Base-by-base conservation (phyloP, 2,113 vertebrate species). In the Chloropsis hardwickii region DNA sequence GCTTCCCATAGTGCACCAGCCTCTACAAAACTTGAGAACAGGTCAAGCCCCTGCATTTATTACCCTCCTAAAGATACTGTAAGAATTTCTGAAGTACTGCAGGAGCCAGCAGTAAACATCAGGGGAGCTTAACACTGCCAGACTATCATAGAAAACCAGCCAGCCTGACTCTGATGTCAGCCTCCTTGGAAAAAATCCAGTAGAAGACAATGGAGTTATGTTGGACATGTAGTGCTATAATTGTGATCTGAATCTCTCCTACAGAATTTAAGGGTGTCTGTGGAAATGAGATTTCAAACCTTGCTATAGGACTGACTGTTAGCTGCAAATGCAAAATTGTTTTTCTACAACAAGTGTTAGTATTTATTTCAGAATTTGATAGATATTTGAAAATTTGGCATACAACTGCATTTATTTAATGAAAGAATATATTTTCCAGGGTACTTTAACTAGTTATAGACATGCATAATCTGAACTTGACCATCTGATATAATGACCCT, bases 101-200 rank as follows among this genome's bases (percentile, higher is more conserved):
- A 85, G 42, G 24, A 94, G 78, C 58, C 81, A 93, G 56, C 33
- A 85, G 42, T 65, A 86, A 93, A 88, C 67, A 93, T 58, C 58
- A 83, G 67, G 50, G 66, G 47, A 92, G 33, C 33, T 85, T 60
- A 94, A 37, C 33, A 37, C 33, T 88, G 87, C 89, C 93, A 94
- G 78, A 66, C 82, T 64, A 56, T 66, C 79, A 64, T 2, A 81
- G 35, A 81, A 91, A 91, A 60, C 27, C 64, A 90, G 58, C 27
- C 88, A 96, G 85, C 4, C 71, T 40, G 35, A 82, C 42, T 87
- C 81, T 90, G 91, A 92, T 74, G 85, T 93, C 90, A 85, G 50
- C 24, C 71, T 83, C 35, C 71, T 44, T 94, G 88, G 93, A 93
- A 83, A 48, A 81, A 88, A 78, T 86, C 87, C 90, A 96, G 39